phyloP scores from a whole-genome alignment of 2,113 vertebrate genomes.

The Psilopogon haemacephalus region DNA sequence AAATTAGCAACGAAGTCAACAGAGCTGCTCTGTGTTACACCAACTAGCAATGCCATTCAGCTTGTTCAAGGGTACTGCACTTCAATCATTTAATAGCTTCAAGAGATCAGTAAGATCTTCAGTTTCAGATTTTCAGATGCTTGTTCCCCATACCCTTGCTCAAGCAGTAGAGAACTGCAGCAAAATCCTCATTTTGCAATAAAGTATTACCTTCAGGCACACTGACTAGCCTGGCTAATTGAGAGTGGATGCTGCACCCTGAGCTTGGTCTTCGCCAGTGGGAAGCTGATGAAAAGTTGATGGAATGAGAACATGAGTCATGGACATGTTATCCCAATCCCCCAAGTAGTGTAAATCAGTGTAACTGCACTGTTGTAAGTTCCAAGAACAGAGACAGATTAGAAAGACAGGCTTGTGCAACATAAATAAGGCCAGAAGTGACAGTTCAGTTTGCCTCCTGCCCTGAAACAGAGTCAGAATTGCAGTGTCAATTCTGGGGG shows the following conservation, averaged over 20 bases:
- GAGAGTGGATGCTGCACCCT: not conserved
- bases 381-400: not conserved
- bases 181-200: not conserved
- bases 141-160: not conserved
- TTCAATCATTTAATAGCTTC: slow-evolving; percentile 17
- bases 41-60: not conserved
- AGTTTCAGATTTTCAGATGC: not conserved
- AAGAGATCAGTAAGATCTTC: not conserved
- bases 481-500: not conserved
- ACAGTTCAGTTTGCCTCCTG: not conserved
- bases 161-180: not conserved
- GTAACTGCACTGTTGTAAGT: not conserved
- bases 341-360: not conserved
- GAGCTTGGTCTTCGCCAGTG: not conserved
- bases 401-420: not conserved
- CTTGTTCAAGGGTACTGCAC: not conserved
- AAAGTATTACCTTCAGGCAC: not conserved
- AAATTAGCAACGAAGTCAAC: slow-evolving; percentile 4
- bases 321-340: not conserved
- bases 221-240: not conserved
- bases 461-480: not conserved
- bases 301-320: not conserved
- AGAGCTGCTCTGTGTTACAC: not conserved
- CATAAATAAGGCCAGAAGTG: not conserved
- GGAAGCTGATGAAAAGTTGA: not conserved